Conservation (phyloP, 2,888 invertebrate genomes). For the Nemotelus nigrinus region DNA sequence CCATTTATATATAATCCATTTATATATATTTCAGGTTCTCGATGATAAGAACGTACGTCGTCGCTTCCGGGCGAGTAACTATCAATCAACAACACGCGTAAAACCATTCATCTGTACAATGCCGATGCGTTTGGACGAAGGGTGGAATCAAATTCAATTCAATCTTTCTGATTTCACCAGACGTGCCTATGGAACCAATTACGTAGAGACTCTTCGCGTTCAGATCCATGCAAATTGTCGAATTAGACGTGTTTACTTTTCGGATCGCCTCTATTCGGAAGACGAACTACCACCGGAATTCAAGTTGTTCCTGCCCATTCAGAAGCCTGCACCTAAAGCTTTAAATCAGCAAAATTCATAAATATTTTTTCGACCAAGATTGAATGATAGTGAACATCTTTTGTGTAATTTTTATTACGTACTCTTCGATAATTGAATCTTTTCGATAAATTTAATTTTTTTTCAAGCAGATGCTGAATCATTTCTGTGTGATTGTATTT, state of each 20-base stretch:
- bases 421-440: too few relatives aligned
- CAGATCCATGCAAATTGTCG: conserved; percentile 97
- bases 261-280: conserved; percentile 92
- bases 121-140: conserved; percentile 94
- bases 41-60: conserved; percentile 94
- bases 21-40: conserved; percentile 73
- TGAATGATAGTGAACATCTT: too few relatives aligned
- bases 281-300: conserved; percentile 96
- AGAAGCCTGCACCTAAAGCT: conserved; percentile 68
- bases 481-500: too few relatives aligned
- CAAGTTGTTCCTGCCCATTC: conserved; percentile 93
- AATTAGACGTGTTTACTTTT: conserved; percentile 88
- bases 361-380: too few relatives aligned
- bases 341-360: conserved; percentile 50
- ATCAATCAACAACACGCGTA: conserved; percentile 92
- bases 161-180: conserved; percentile 94
- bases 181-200: conserved; percentile 95
- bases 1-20: too few relatives aligned
- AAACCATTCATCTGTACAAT: conserved; percentile 98
- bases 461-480: too few relatives aligned
- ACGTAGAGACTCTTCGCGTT: conserved; percentile 89
- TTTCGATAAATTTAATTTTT: too few relatives aligned
- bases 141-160: conserved; percentile 96
- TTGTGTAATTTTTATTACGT: too few relatives aligned
- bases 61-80: conserved; percentile 91